Base-by-base conservation (phyloP, 2,888 invertebrate genomes). In the Leucophora obtusa region DNA sequence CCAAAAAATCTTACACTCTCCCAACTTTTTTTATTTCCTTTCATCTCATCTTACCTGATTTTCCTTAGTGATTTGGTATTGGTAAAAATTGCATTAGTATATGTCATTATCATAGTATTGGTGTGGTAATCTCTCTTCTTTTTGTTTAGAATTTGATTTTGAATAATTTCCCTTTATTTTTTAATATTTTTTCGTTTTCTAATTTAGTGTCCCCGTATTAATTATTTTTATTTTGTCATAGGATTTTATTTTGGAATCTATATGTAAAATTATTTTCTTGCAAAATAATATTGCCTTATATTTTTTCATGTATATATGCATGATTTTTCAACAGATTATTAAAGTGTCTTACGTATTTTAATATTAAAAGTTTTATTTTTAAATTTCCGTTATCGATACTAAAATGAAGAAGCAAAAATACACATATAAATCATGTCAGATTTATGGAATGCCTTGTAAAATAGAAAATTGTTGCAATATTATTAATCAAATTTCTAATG, bases 321-420 rank as follows among this genome's bases (percentile, higher is more conserved):
- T 21, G 17, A 58, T 72, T 63, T 56, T 62, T 53, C 24, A n/a
- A 15, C 24, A 65, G 56, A 35, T 65, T 65, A 56, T 56, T 63
- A 50, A 18, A 71, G 15, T 35, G 54, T 70, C 66, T 60, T 10
- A 28, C 33, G 28, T 35, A 56, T 62, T 69, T 68, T 73, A 47
- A 60, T 68, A 54, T 62, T 15, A 69, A 59, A 71, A 73, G 56
- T 82, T 83, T 83, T 86, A 87, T 88, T 87, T 87, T 83, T 87
- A 87, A 85, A 84, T 83, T 86, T 86, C 70, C 85, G 87, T 87
- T 88, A 87, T 86, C 85, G 87, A 86, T 87, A 87, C 87, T 85
- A 84, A 84, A 85, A 86, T 84, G 83, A 85, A 84, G 79, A 74
- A 82, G 81, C 38, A 53, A 53, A 59, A 38, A 10, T 18, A 59